Evolutionary conservation across 2,797 vertebrate species (phyloP).

Genomic region (Eleutherodactylus coqui): DNA sequence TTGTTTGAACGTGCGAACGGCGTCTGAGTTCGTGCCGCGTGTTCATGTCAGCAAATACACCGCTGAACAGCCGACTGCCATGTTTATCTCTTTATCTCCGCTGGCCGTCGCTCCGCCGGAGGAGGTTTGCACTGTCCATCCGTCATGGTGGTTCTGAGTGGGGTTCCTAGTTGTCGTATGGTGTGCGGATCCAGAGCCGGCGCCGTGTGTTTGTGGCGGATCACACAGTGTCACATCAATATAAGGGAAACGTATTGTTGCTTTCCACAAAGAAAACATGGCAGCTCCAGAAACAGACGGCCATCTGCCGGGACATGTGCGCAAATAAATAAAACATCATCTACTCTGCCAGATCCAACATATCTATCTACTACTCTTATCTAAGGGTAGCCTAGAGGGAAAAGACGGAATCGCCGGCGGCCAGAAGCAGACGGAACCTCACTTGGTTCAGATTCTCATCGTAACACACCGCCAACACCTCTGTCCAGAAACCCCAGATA

Average conservation of each 20-base stretch:
- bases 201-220: slow-evolving; percentile 9
- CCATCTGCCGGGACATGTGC: slow-evolving; percentile 45
- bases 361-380: slow-evolving; percentile 32
- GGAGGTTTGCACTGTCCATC: too few relatives aligned
- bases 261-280: background rate
- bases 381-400: background rate
- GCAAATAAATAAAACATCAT: slow-evolving; percentile 38
- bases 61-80: too few relatives aligned
- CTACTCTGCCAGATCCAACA: slow-evolving; percentile 6
- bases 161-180: too few relatives aligned
- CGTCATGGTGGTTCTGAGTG: too few relatives aligned
- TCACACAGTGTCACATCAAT: slow-evolving; percentile 38
- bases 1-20: too few relatives aligned
- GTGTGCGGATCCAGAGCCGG: background rate
- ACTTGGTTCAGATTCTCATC: background rate
- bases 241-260: slow-evolving; percentile 27
- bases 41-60: too few relatives aligned
- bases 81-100: too few relatives aligned
- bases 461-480: background rate
- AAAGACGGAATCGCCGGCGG: too few relatives aligned
- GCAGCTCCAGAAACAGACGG: background rate
- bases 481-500: background rate
- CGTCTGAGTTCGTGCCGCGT: too few relatives aligned
- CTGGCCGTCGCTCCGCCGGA: background rate
- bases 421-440: too few relatives aligned